phyloP scores from a whole-genome alignment of 1,140 invertebrate genomes.

The Gonatopus flavifemur region DNA sequence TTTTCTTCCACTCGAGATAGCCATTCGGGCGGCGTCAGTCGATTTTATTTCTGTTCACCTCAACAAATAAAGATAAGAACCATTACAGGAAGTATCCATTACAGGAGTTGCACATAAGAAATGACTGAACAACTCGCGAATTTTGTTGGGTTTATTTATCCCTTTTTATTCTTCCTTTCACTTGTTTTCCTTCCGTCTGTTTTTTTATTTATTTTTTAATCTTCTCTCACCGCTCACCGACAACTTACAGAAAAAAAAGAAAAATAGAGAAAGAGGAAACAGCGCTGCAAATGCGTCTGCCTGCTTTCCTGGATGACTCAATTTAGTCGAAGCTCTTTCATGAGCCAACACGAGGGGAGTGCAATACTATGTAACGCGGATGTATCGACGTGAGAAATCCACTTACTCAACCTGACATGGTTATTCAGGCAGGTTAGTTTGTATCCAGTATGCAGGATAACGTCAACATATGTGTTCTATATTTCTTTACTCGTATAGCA shows the following conservation, averaged over 20 bases:
- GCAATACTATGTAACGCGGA: slow-evolving; percentile 48
- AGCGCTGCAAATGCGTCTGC: slow-evolving; percentile 9
- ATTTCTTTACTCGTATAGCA: no score
- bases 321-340: slow-evolving; percentile 40
- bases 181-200: background rate
- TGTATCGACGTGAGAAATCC: slow-evolving; percentile 51
- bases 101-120: no score
- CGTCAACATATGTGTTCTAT: no score
- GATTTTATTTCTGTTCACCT: no score
- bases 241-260: background rate
- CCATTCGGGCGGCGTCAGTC: no score
- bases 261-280: slow-evolving; percentile 5
- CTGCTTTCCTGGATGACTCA: slow-evolving; percentile 34
- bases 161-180: background rate
- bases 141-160: slow-evolving; percentile 4
- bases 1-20: no score
- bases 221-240: no score
- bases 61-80: no score
- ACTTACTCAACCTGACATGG: slow-evolving; percentile 41
- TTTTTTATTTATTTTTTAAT: no score
- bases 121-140: no score
- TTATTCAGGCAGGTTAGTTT: slow-evolving; percentile 24
- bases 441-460: slow-evolving; percentile 17
- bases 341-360: slow-evolving; percentile 44
- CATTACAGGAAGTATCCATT: no score